Evolutionary conservation across 2,888 invertebrate species (phyloP).

Genomic region (Torymus aiolomorphi): DNA sequence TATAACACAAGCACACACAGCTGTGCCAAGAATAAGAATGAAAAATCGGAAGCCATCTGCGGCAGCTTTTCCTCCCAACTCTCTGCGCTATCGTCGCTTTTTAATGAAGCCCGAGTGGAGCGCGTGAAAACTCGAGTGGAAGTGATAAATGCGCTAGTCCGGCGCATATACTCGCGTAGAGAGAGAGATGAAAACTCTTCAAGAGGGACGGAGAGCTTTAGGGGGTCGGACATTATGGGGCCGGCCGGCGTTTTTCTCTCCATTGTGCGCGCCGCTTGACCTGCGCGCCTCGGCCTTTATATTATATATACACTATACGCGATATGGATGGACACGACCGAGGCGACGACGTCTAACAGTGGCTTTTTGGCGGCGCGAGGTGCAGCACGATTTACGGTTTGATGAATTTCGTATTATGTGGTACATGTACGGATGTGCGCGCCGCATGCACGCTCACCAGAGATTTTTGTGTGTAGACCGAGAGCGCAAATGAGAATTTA

Average conservation of each 20-base stretch:
- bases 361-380: background rate
- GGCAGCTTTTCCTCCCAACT: slow-evolving; percentile 55
- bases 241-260: background rate
- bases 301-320: background rate
- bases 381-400: slow-evolving; percentile 30
- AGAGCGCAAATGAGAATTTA: slow-evolving; percentile 24
- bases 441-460: background rate
- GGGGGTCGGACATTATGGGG: slow-evolving; percentile 8
- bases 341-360: background rate
- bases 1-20: slow-evolving; percentile 41
- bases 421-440: background rate
- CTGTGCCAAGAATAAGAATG: slow-evolving; percentile 62
- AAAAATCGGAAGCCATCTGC: slow-evolving; percentile 63
- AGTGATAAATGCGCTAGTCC: slow-evolving; percentile 57
- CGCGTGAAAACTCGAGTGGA: slow-evolving; percentile 57
- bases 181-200: slow-evolving; percentile 18
- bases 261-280: slow-evolving; percentile 8
- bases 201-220: too few relatives aligned
- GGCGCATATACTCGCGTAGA: background rate
- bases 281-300: background rate
- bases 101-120: slow-evolving; percentile 56
- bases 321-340: slow-evolving; percentile 16
- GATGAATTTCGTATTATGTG: slow-evolving; percentile 35
- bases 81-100: slow-evolving; percentile 51
- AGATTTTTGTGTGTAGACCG: slow-evolving; percentile 8